Evolutionary conservation across 64 coral and sea anemone species (phyloP).

Genomic region (Montipora foliosa): DNA sequence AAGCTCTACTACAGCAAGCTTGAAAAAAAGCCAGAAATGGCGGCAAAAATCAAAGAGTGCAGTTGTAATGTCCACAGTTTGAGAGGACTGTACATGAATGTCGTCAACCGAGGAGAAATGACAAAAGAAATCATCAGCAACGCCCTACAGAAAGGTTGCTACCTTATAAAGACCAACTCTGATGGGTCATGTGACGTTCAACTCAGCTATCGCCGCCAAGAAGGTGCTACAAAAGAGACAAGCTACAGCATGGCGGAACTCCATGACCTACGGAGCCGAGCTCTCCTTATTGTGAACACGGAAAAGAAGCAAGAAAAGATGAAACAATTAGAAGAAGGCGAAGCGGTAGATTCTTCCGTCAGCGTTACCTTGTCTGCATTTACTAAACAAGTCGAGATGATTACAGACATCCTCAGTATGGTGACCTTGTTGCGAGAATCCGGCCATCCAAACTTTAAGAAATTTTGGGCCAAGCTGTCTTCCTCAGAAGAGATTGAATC

Average conservation of each 20-base stretch:
- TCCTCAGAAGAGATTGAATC: slow-evolving; percentile 62
- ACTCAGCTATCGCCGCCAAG: background rate
- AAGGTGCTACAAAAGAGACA: slow-evolving; percentile 15
- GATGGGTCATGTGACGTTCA: slow-evolving; percentile 48
- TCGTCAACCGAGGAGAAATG: slow-evolving; percentile 71
- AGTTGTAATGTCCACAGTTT: slow-evolving; percentile 76
- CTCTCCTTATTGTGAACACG: slow-evolving; percentile 72
- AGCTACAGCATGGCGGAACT: slow-evolving; percentile 56
- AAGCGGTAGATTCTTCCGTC: background rate
- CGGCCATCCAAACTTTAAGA: slow-evolving; percentile 58
- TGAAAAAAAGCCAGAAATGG: slow-evolving; percentile 40
- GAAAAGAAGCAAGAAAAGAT: slow-evolving; percentile 23
- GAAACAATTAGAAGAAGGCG: background rate
- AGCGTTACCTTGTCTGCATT: slow-evolving; percentile 24
- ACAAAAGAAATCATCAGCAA: slow-evolving; percentile 76
- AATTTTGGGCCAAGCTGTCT: slow-evolving; percentile 38
- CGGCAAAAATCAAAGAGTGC: slow-evolving; percentile 63
- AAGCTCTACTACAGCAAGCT: background rate
- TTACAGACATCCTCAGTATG: slow-evolving; percentile 70
- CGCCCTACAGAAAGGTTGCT: slow-evolving; percentile 61
- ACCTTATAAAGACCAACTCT: background rate
- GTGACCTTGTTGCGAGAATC: slow-evolving; percentile 58
- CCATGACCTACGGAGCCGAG: slow-evolving; percentile 85
- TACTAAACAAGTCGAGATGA: slow-evolving; percentile 75
- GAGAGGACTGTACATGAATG: slow-evolving; percentile 74